Conservation (phyloP, 2,888 invertebrate species). For the Clanis bilineata region DNA sequence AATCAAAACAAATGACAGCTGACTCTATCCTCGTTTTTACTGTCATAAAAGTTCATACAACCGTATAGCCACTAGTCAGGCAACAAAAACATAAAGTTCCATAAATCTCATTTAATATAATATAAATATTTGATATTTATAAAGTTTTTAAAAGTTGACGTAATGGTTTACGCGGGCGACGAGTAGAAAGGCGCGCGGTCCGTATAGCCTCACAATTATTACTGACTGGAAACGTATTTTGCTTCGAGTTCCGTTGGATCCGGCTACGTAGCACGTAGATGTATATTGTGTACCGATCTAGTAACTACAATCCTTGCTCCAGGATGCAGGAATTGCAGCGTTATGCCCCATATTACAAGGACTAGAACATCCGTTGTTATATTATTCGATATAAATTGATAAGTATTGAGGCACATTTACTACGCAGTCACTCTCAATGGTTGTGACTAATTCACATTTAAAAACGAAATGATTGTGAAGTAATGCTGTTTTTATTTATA, state of each 20-base stretch:
- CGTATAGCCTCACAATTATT: constrained; percentile 58
- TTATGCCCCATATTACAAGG: constrained; percentile 33
- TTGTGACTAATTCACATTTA: background rate
- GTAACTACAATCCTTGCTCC: constrained; percentile 37
- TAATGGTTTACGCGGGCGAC: constrained; percentile 65
- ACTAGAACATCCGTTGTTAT: constrained; percentile 20
- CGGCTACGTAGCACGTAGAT: constrained; percentile 33
- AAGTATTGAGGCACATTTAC: background rate
- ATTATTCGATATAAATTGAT: constrained; percentile 10
- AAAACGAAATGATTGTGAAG: background rate
- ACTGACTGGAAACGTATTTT: constrained; percentile 61
- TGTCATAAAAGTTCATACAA: constrained; percentile 13
- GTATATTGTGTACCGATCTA: constrained; percentile 43
- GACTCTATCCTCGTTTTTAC: constrained; percentile 34
- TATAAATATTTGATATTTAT: constrained; percentile 27
- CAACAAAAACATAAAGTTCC: background rate
- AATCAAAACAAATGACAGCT: constrained; percentile 69
- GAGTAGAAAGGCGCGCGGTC: constrained; percentile 63
- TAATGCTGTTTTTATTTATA: background rate
- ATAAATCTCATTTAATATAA: constrained; percentile 13
- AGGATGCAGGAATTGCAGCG: constrained; percentile 45
- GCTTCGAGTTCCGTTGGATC: constrained; percentile 46
- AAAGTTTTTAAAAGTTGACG: constrained; percentile 65
- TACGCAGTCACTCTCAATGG: background rate
- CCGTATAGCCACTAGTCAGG: background rate